Evolutionary conservation across 1,140 invertebrate species (phyloP).

Genomic region (Camponotus vicinus): DNA sequence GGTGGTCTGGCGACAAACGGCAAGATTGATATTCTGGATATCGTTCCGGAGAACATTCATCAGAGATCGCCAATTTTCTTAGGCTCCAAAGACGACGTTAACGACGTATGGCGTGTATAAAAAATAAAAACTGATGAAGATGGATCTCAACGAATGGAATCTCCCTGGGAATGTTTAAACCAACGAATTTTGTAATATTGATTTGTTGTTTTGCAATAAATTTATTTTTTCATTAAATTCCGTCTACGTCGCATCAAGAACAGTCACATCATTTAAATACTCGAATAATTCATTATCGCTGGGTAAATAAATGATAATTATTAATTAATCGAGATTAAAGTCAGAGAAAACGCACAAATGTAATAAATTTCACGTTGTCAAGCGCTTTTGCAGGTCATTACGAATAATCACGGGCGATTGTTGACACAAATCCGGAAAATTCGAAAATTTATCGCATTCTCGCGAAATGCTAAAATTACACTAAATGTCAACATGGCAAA

Average conservation of each 20-base stretch:
- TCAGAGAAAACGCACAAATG: conserved; percentile 2
- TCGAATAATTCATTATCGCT: not conserved
- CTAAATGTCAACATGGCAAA: conserved; percentile 7
- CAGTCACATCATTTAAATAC: not conserved
- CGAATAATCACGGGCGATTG: conserved; percentile 35
- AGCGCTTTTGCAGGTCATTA: conserved; percentile 27
- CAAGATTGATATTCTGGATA: conserved; percentile 94
- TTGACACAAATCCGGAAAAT: conserved; percentile 30
- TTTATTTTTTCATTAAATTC: not conserved
- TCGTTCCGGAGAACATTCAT: conserved; percentile 95
- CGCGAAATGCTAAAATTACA: not conserved
- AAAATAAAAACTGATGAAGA: conserved; percentile 66
- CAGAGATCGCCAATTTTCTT: conserved; percentile 97
- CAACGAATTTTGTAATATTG: not conserved
- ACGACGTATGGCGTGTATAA: conserved; percentile 91
- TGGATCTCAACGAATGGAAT: too few species aligned
- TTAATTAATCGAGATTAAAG: conserved; percentile 45
- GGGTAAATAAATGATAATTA: conserved; percentile 17
- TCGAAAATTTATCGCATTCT: conserved; percentile 21
- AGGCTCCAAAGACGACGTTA: conserved; percentile 97
- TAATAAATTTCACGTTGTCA: conserved; percentile 34
- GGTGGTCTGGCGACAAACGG: conserved; percentile 95
- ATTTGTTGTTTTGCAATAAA: conserved; percentile 31
- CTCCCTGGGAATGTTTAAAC: not conserved
- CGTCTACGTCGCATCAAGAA: too few species aligned